Conservation (phyloP, 2,888 invertebrate species). For the Capitulum mitella region DNA sequence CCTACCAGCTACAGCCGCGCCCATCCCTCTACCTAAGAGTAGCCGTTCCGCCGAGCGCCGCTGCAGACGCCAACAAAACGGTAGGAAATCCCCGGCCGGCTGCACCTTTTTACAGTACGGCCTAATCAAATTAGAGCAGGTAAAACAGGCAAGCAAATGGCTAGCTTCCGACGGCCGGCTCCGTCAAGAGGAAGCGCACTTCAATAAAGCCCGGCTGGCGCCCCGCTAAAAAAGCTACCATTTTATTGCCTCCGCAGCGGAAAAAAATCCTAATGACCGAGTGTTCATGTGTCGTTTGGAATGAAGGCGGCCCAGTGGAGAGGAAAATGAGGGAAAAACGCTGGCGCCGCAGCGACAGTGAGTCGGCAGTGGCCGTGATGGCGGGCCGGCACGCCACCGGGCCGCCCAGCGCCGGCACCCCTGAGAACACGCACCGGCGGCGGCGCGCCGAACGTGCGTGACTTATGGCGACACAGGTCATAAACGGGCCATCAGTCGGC, state of each 20-base stretch:
- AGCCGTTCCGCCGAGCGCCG: neutral
- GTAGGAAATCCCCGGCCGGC: too few relatives aligned
- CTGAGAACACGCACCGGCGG: neutral
- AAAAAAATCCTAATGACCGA: neutral
- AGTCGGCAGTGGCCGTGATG: neutral
- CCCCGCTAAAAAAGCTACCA: neutral
- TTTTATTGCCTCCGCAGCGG: neutral
- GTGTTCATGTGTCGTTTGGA: slow-evolving; percentile 20
- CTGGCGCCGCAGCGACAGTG: neutral
- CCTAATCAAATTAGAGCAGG: neutral
- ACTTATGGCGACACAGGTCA: neutral
- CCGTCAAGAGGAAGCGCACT: neutral
- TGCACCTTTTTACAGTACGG: neutral
- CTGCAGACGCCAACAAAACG: too few relatives aligned
- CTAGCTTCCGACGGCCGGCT: neutral
- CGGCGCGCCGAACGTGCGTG: neutral
- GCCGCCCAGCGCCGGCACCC: neutral
- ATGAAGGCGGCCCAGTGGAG: slow-evolving; percentile 7
- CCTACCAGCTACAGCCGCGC: too few relatives aligned
- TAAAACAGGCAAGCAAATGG: neutral
- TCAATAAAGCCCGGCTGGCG: neutral
- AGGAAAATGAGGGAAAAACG: slow-evolving; percentile 14
- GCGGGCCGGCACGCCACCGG: neutral
- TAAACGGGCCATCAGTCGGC: neutral
- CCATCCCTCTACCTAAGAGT: too few relatives aligned